Evolutionary conservation across 1,140 invertebrate species (phyloP), one percentile per base, ranked within the genome.

Genomic region (Trichonephila clavipes): DNA sequence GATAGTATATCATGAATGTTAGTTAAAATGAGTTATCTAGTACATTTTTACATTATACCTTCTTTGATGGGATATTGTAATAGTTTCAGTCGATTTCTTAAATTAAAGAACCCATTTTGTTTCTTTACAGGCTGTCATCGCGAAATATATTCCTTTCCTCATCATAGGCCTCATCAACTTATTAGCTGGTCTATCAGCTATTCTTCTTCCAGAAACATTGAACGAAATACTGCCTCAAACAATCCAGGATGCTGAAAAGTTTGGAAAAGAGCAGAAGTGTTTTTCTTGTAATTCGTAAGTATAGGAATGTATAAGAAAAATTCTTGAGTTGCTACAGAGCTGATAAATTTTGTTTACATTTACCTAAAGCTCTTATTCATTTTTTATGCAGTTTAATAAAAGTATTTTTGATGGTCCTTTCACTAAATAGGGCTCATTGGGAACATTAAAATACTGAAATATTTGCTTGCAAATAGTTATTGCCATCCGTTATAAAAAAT

Each of bases 201-300:
- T 95, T n/a, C 95, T 95, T 44, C 94, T 96, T 44, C 95, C 95
- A 2, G 95, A 95, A 93, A 95, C 95, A 5, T 72, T 95, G 7
- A 95, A 95, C 61, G 94, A 94, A 82, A 94, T 94, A 69, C 88
- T 95, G 28, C 95, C 95, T 10, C 94, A 95, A 94, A 95, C 95
- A 0, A 83, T 95, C 14, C 91, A 92, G 28, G 95, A 95, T 62
- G 95, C 95, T 14, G 95, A 95, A 64, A 93, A 94, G 34, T 96
- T 96, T 94, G 96, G 96, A 40, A 94, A 95, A 83, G 94, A 95
- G 86, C 93, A 94, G 28, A 58, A 59, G 34, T 94, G 28, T 24
- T 90, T 94, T 28, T 94, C 93, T 4, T 93, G 92, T 66, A 88
- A 10, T 16, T 28, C 59, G 83, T 85, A 61, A 85, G 83, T 85